Percentiles rank a stretch among this genome's conserved stretches.
Evolutionary conservation across 2,888 invertebrate species (phyloP).

Genomic region (Orgyia antiqua): DNA sequence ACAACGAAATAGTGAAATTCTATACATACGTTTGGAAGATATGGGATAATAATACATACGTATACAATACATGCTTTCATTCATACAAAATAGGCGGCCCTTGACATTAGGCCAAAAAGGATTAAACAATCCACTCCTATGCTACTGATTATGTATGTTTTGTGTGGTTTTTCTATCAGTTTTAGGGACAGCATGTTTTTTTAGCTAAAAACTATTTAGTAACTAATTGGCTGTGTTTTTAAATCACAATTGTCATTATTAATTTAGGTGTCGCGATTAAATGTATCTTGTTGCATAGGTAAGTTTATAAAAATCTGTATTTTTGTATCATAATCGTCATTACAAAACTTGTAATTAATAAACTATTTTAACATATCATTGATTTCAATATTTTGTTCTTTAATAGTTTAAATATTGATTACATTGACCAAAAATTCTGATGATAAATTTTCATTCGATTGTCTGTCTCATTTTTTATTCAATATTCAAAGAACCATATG

Average conservation of each 20-base stretch:
- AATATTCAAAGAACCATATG: conserved; percentile 24
- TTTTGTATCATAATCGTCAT: background rate
- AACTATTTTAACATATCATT: background rate
- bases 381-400: no score
- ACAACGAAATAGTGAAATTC: no score
- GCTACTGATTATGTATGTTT: conserved; percentile 13
- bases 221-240: conserved; percentile 13
- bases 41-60: no score
- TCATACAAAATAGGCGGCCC: no score
- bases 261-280: background rate
- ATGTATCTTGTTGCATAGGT: background rate
- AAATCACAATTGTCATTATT: conserved; percentile 3
- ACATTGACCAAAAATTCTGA: no score
- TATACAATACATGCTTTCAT: no score
- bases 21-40: no score
- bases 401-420: no score
- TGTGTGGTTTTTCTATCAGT: conserved; percentile 16
- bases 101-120: no score
- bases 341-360: background rate
- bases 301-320: background rate
- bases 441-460: no score
- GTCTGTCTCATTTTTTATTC: no score
- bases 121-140: no score
- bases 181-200: conserved; percentile 17
- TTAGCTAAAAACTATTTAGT: conserved; percentile 7